These are phyloP conservation scores for Lampris megalopsis DNA, from an alignment of 2,113 vertebrate species.

Conservation along the genomic window DNA sequence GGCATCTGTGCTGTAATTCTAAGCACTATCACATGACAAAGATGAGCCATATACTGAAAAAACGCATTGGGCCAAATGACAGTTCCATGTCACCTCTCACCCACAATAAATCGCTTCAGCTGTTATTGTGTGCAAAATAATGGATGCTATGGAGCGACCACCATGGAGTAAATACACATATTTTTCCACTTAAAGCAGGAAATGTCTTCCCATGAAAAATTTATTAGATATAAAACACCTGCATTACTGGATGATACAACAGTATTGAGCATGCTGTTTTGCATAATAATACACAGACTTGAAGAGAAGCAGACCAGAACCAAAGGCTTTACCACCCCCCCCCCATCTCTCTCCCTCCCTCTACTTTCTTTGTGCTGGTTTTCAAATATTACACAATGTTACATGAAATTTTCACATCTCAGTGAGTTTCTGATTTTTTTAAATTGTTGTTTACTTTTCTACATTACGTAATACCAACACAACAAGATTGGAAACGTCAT, in stretches of 20 bases:
- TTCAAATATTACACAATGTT: too few species aligned
- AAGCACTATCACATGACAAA: slow-evolving; percentile 51
- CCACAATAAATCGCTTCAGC: slow-evolving; percentile 19
- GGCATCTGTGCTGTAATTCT: slow-evolving; percentile 52
- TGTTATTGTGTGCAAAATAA: slow-evolving; percentile 38
- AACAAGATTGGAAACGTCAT: too few species aligned
- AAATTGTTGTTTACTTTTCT: too few species aligned
- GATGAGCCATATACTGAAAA: slow-evolving; percentile 36
- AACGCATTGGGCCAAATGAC: slow-evolving; percentile 55
- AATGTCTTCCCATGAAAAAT: slow-evolving; percentile 18
- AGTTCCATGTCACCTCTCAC: slow-evolving; percentile 31
- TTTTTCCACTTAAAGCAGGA: slow-evolving; percentile 25
- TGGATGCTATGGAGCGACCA: slow-evolving; percentile 2
- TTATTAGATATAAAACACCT: slow-evolving; percentile 48
- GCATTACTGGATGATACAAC: slow-evolving; percentile 11
- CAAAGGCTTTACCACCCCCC: background rate
- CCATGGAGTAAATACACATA: slow-evolving; percentile 26
- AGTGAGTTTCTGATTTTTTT: too few species aligned
- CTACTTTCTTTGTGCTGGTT: background rate
- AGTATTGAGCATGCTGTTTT: background rate
- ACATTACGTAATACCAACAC: too few species aligned
- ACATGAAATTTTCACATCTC: too few species aligned
- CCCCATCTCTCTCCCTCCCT: background rate
- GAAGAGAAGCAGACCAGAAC: background rate
- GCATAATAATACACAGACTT: slow-evolving; percentile 11